A percentile compares a stretch with the other conserved stretches of the same genome.
Evolutionary conservation across 1,140 invertebrate genomes (phyloP).

Genomic region (Drosophila murphyi): DNA sequence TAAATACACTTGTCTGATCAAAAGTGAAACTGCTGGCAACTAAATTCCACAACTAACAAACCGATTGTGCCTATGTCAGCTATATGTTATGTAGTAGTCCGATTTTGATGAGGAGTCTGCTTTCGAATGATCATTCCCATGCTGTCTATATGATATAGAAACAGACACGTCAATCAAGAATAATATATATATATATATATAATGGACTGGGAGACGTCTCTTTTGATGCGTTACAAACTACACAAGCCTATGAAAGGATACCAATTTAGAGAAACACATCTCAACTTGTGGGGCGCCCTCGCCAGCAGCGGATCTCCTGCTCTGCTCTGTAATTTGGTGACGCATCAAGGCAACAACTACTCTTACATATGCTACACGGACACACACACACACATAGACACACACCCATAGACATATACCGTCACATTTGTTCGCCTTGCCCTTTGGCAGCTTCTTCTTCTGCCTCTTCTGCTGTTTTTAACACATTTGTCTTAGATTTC

Average conservation of each 20-base stretch:
- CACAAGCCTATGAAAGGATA: background rate
- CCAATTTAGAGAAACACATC: slow-evolving; percentile 1
- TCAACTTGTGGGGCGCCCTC: slow-evolving; percentile 44
- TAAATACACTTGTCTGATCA: background rate
- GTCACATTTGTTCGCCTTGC: slow-evolving; percentile 5
- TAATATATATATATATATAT: too few species aligned
- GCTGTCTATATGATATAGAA: too few species aligned
- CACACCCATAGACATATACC: slow-evolving; percentile 14
- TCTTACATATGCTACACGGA: slow-evolving; percentile 9
- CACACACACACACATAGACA: slow-evolving; percentile 11
- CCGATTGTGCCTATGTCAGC: too few species aligned
- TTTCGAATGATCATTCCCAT: too few species aligned
- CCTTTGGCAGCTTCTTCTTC: slow-evolving; percentile 23
- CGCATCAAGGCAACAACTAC: slow-evolving; percentile 31
- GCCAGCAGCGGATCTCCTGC: slow-evolving; percentile 15
- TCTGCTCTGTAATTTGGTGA: slow-evolving; percentile 47
- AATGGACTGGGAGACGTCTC: too few species aligned
- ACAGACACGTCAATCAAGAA: too few species aligned
- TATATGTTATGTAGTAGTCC: too few species aligned
- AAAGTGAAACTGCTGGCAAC: too few species aligned
- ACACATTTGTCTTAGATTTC: slow-evolving; percentile 70
- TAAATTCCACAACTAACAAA: too few species aligned
- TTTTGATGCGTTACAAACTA: too few species aligned
- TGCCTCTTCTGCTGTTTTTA: slow-evolving; percentile 37
- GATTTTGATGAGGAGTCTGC: too few species aligned